Evolutionary conservation across 92 coral and sea anemone genomes (phyloP).

Genomic region (Chrysogorgia sp.): DNA sequence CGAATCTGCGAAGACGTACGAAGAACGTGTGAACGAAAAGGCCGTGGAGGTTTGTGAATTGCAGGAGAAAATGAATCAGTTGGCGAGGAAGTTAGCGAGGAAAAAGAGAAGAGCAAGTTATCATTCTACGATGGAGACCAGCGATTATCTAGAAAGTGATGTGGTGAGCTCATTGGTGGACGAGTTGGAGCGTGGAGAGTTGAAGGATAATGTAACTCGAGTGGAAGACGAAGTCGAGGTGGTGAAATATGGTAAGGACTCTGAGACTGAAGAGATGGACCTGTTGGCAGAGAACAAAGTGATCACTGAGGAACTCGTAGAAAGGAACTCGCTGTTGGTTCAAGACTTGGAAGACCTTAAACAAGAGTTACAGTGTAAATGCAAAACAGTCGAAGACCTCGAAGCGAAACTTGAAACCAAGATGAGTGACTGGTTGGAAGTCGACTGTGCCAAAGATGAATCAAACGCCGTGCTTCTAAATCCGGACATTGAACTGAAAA

Average conservation of each 20-base stretch:
- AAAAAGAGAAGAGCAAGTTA: conserved; percentile 6
- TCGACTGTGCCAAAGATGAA: no score
- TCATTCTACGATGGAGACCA: neutral
- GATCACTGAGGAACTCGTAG: neutral
- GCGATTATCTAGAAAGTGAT: neutral
- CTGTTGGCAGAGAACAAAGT: neutral
- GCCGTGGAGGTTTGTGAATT: neutral
- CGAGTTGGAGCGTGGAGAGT: neutral
- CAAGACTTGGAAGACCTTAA: neutral
- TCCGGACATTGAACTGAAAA: no score
- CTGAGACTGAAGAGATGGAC: neutral
- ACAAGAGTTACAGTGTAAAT: neutral
- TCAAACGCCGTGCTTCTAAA: no score
- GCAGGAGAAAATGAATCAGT: neutral
- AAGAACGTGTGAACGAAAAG: neutral
- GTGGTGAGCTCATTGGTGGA: neutral
- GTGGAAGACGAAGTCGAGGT: neutral
- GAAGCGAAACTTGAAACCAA: no score
- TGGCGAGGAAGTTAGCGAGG: neutral
- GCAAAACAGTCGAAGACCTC: neutral
- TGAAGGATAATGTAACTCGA: neutral
- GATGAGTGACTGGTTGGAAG: no score
- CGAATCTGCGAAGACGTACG: neutral
- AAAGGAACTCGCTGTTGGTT: neutral
- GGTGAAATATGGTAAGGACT: no score